Evolutionary conservation across 2,888 invertebrate genomes (phyloP).

Genomic region (Ectemnius lituratus): DNA sequence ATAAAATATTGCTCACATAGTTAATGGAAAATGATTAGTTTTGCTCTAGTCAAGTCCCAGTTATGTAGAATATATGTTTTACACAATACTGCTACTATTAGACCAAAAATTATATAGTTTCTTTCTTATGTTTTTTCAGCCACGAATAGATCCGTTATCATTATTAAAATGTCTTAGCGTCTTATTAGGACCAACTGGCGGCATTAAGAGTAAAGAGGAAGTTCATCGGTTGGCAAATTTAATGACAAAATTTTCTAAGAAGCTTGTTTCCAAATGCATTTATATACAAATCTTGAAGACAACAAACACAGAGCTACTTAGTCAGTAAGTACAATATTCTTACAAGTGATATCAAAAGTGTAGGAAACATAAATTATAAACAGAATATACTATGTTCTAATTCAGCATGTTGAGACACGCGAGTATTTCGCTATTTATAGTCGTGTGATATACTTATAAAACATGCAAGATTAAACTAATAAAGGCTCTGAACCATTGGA

Average conservation of each 20-base stretch:
- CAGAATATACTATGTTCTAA: slow-evolving; percentile 5
- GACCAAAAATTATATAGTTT: neutral
- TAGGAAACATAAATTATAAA: neutral
- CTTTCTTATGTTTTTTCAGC: slow-evolving; percentile 80
- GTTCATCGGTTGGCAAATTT: slow-evolving; percentile 94
- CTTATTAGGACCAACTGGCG: slow-evolving; percentile 89
- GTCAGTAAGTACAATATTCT: slow-evolving; percentile 80
- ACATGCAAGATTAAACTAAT: slow-evolving; percentile 68
- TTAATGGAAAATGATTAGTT: too few relatives aligned
- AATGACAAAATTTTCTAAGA: slow-evolving; percentile 97
- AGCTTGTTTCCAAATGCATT: slow-evolving; percentile 96
- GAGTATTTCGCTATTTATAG: slow-evolving; percentile 51
- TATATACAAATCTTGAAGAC: slow-evolving; percentile 95
- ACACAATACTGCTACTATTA: neutral
- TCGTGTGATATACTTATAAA: slow-evolving; percentile 53
- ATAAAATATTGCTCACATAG: too few relatives aligned
- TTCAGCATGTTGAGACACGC: slow-evolving; percentile 64
- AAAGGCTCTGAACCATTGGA: slow-evolving; percentile 73
- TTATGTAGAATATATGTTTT: slow-evolving; percentile 16
- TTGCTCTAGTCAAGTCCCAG: slow-evolving; percentile 7
- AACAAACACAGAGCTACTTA: slow-evolving; percentile 89
- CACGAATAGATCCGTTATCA: slow-evolving; percentile 94
- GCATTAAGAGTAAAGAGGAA: slow-evolving; percentile 92
- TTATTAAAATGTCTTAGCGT: slow-evolving; percentile 93
- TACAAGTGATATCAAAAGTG: neutral